Evolutionary conservation across 2,888 invertebrate genomes (phyloP), one percentile per base, ranked within the genome.

Genomic region (Colostygia pectinataria): DNA sequence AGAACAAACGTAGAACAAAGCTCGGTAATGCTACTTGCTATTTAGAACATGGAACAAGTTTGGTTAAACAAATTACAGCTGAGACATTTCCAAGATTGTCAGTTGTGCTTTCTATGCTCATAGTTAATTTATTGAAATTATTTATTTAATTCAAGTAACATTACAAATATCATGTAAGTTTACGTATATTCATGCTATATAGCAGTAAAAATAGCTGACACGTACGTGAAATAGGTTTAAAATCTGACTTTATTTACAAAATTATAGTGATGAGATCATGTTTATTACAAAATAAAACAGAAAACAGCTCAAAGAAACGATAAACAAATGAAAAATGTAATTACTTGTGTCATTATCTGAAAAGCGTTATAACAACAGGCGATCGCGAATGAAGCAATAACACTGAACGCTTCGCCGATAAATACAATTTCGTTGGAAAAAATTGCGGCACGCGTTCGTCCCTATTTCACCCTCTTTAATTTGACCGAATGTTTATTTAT

Each of bases 401-500:
- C 52, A 59, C 59, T 58, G 53, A 59, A 49, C 45, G 55, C 62
- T 63, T 47, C 48, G 29, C 61, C 61, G 65, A 70, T 70, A 72
- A 72, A 73, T 65, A 69, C 63, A 57, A 56, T 60, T 61, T 68
- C 63, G 59, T 59, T 62, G 65, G 60, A 68, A 62, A 71, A 69
- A 68, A 56, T 54, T 61, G 59, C 55, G 53, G 61, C 64, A 59
- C 64, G 65, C 65, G 57, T 61, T 45, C 58, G 58, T 61, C 64
- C 65, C 63, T 63, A 66, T 59, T 60, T 65, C 65, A 66, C 74
- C 72, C 78, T 74, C 74, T 81, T 81, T 84, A 83, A 84, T 83
- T 85, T 81, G 70, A 66, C 71, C 70, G 70, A 75, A 77, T 81
- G 81, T 84, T 80, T 84, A 81, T 83, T 83, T 84, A 83, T 82